Evolutionary conservation across 2,888 invertebrate species (phyloP).

Genomic region (Tetragnatha montana): DNA sequence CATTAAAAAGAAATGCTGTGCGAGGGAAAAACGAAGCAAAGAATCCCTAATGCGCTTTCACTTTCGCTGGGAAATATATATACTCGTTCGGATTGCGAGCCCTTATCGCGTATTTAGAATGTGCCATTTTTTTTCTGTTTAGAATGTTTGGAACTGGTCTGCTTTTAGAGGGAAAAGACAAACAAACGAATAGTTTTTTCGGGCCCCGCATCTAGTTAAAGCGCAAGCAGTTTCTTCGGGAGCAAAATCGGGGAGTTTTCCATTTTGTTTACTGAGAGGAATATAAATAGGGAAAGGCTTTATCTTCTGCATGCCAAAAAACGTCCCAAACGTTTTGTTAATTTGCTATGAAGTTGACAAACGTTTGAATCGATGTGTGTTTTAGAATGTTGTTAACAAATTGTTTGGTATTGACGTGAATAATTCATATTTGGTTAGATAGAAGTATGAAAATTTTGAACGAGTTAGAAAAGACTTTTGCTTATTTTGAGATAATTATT

Average conservation of each 20-base stretch:
- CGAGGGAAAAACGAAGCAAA: neutral
- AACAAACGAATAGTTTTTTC: neutral
- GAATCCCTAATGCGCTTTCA: constrained; percentile 11
- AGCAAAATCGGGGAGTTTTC: neutral
- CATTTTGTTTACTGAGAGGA: neutral
- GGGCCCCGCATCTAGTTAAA: neutral
- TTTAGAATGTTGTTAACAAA: too few species aligned
- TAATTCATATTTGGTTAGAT: too few species aligned
- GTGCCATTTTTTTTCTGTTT: neutral
- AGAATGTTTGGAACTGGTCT: neutral
- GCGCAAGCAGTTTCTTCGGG: neutral
- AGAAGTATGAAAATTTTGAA: too few species aligned
- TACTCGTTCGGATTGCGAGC: constrained; percentile 21
- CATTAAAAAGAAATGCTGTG: neutral
- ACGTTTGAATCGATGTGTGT: too few species aligned
- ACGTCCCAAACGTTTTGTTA: too few species aligned
- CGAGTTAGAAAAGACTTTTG: too few species aligned
- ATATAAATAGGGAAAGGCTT: neutral
- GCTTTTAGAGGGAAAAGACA: neutral
- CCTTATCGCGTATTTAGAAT: constrained; percentile 5
- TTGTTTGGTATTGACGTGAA: too few species aligned
- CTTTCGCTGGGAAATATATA: neutral
- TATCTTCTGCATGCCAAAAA: neutral
- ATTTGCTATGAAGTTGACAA: too few species aligned
- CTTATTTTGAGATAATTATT: too few species aligned